A percentile compares a stretch with the other conserved stretches of the same genome.
These are phyloP conservation scores for Marmota monax DNA, from an alignment of 2,113 vertebrate species.

Conservation along the genomic window DNA sequence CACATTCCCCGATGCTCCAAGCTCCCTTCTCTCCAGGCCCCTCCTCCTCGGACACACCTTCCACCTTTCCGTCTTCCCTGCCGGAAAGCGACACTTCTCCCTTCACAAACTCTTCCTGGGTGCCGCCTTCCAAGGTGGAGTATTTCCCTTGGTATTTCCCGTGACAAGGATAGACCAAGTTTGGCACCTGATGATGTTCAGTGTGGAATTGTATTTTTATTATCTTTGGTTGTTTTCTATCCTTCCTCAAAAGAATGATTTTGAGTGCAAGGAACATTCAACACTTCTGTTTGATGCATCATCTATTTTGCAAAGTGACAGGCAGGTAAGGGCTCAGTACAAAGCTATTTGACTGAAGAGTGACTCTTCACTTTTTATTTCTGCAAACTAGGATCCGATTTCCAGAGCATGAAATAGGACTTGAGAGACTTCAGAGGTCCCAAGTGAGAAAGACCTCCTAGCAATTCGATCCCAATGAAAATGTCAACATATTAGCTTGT, in stretches of 20 bases:
- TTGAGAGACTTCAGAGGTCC: not conserved
- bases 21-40: too few species aligned
- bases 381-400: not conserved
- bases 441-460: not conserved
- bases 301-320: not conserved
- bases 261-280: not conserved
- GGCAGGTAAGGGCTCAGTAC: not conserved
- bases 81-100: not conserved
- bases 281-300: not conserved
- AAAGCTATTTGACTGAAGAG: not conserved
- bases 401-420: not conserved
- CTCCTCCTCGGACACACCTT: not conserved
- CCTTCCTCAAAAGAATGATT: not conserved
- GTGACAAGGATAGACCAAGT: not conserved
- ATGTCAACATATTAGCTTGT: not conserved
- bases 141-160: not conserved
- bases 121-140: not conserved
- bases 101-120: not conserved
- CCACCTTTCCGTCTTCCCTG: not conserved
- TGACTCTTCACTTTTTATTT: constrained; percentile 12
- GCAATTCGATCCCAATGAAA: not conserved
- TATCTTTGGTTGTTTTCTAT: not conserved
- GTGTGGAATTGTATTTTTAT: not conserved
- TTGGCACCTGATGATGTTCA: not conserved
- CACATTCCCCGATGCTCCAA: not conserved